Conservation (phyloP, 2,797 vertebrate genomes). For the Enteromius anoplus region DNA sequence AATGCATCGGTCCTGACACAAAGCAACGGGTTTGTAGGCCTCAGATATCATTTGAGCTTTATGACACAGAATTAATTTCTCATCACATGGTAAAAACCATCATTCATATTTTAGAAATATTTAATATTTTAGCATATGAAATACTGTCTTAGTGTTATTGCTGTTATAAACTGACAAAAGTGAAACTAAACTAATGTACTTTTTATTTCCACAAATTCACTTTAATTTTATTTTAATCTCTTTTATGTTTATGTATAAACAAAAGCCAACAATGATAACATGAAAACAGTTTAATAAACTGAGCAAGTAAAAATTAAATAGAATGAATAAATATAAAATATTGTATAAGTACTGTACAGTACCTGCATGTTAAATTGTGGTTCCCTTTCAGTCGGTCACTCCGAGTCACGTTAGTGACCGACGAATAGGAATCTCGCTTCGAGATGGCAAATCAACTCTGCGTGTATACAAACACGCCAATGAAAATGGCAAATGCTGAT, state of each 20-base stretch:
- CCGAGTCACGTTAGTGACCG: too few relatives aligned
- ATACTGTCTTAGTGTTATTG: background rate
- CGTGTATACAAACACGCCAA: too few relatives aligned
- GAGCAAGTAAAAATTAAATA: background rate
- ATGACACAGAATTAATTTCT: background rate
- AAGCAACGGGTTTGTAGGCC: background rate
- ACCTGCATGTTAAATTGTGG: background rate
- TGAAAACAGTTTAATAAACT: background rate
- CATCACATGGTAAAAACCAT: background rate
- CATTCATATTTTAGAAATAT: background rate
- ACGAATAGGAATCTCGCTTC: too few relatives aligned
- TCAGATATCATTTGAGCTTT: background rate
- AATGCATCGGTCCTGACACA: background rate
- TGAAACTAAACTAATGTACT: background rate
- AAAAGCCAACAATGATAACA: background rate
- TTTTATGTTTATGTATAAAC: background rate
- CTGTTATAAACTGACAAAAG: background rate
- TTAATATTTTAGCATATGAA: background rate
- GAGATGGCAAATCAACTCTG: too few relatives aligned
- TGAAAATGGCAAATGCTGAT: too few relatives aligned
- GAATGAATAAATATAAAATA: background rate
- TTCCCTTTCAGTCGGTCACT: too few relatives aligned
- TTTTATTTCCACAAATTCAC: background rate
- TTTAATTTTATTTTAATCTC: background rate
- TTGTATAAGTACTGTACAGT: background rate